phyloP scores from a whole-genome alignment of 2,113 vertebrate species.

The Phrynosoma blainvillii region DNA sequence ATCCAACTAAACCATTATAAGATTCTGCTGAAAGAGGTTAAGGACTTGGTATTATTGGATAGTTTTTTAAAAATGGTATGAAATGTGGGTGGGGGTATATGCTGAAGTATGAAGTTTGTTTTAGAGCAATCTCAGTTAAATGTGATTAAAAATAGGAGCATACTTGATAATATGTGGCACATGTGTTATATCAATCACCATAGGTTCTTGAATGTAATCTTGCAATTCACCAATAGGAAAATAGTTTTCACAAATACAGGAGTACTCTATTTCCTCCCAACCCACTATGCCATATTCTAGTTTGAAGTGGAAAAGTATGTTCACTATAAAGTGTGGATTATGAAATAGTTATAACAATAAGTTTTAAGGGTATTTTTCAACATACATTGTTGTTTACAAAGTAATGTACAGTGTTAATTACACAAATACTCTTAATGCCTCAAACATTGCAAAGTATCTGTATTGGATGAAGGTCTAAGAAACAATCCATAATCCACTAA shows the following conservation, averaged over 20 bases:
- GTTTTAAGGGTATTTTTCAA: no score
- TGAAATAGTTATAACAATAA: background rate
- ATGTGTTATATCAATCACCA: background rate
- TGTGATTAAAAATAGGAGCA: background rate
- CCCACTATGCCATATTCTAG: background rate
- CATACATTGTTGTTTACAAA: no score
- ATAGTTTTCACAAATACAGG: background rate
- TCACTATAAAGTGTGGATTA: no score
- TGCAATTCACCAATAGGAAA: background rate
- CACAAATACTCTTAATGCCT: background rate
- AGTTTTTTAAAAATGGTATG: background rate
- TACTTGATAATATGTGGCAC: no score
- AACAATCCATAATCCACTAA: background rate
- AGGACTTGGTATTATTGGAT: background rate
- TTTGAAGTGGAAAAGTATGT: background rate
- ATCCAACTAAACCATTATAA: background rate
- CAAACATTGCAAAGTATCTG: background rate
- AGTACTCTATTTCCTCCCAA: background rate
- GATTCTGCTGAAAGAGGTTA: background rate
- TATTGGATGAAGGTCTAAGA: background rate
- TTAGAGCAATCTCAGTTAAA: background rate
- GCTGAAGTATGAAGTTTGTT: background rate
- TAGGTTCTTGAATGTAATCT: background rate
- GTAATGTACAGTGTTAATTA: no score
- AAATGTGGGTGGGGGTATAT: background rate